Conservation (phyloP, 2,113 vertebrate species). For the Sinocyclocheilus anophthalmus region DNA sequence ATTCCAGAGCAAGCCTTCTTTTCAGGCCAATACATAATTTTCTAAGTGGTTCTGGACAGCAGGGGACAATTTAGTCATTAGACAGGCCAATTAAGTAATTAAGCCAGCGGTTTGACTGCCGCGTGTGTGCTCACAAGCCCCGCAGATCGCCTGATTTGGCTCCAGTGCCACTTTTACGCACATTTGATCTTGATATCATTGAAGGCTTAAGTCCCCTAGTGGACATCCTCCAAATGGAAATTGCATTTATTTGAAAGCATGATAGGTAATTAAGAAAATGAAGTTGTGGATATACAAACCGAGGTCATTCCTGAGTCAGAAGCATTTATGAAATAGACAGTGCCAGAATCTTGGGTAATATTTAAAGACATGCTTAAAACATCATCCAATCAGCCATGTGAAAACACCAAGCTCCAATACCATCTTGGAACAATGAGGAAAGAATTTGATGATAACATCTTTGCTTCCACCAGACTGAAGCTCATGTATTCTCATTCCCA, state of each 20-base stretch:
- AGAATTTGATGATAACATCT: constrained; percentile 45
- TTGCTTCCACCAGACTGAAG: constrained; percentile 19
- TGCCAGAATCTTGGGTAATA: constrained; percentile 1
- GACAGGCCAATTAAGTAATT: constrained; percentile 77
- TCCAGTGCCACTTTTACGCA: constrained; percentile 65
- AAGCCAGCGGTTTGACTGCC: constrained; percentile 70
- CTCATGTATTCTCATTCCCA: constrained; percentile 9
- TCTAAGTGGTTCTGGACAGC: constrained; percentile 79
- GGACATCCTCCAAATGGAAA: background rate
- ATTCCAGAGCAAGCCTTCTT: constrained; percentile 52
- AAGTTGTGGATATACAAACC: background rate
- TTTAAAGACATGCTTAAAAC: constrained; percentile 22
- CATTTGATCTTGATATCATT: constrained; percentile 66
- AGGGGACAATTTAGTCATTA: constrained; percentile 79
- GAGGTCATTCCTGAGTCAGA: background rate
- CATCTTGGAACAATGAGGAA: constrained; percentile 41
- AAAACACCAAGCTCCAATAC: constrained; percentile 4
- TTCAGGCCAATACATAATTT: constrained; percentile 73
- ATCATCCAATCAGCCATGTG: constrained; percentile 1
- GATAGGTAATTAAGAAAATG: constrained; percentile 9
- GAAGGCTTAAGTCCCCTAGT: background rate
- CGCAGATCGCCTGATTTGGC: constrained; percentile 67
- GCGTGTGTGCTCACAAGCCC: constrained; percentile 64
- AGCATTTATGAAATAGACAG: background rate
- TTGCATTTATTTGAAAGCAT: background rate